These are phyloP conservation scores for Hemiscyllium ocellatum DNA, from an alignment of 2,113 vertebrate species.

Conservation along the genomic window DNA sequence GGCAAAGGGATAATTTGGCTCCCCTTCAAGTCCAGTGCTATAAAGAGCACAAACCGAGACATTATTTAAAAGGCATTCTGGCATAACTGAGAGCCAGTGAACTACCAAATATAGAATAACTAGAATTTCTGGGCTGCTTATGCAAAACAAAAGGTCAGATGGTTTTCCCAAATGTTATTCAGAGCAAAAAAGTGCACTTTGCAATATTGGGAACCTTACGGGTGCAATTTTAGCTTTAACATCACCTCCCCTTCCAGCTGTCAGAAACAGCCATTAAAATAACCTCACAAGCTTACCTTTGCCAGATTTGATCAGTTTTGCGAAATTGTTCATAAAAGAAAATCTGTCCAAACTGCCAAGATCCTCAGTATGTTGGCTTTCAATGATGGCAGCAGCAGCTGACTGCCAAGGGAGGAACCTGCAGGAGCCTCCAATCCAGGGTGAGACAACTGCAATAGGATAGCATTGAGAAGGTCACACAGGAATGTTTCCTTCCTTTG, in stretches of 20 bases:
- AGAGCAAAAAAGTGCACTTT: neutral
- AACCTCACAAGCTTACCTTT: neutral
- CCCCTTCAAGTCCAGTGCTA: neutral
- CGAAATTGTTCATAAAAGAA: neutral
- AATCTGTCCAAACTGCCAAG: neutral
- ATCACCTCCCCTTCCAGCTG: too few species aligned
- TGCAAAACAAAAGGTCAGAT: neutral
- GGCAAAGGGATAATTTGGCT: neutral
- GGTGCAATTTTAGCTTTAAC: too few species aligned
- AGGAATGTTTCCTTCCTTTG: neutral
- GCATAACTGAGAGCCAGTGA: neutral
- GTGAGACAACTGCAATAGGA: neutral
- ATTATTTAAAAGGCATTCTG: neutral
- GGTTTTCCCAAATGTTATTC: neutral
- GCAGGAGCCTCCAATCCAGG: neutral
- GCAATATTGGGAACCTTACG: neutral
- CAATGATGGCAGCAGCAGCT: neutral
- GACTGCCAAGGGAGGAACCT: neutral
- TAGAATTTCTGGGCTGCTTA: neutral
- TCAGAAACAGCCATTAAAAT: neutral
- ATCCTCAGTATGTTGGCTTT: neutral
- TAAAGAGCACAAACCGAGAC: neutral
- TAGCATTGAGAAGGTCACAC: neutral
- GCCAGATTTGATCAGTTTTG: neutral
- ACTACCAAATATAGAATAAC: slow-evolving; percentile 14